Base-by-base conservation (phyloP, 2,888 invertebrate species). In the Stegana nigrithorax region DNA sequence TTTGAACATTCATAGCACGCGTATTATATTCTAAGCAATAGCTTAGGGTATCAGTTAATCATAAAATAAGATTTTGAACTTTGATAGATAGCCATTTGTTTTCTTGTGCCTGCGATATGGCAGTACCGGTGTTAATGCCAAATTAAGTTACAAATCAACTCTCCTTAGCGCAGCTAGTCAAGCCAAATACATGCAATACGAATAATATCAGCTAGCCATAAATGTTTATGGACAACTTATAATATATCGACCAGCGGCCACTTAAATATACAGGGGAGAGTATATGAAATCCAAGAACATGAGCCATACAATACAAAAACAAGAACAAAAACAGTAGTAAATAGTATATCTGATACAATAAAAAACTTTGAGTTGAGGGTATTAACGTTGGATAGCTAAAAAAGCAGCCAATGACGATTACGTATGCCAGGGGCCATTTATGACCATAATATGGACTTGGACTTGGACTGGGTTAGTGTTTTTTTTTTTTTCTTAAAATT, bases 31-130 rank as follows among this genome's bases (percentile, higher is more conserved):
- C 14, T 2, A 6, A 14, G 17, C 14, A 39, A 72, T 67, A 72
- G 68, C 68, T 71, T 70, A 72, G 65, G 70, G 78, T 80, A 75
- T 80, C 73, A 78, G 57, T 58, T 68, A 78, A 74, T 80, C 80
- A 73, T 80, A 78, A 80, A 78, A 78, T 80, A 78, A 76, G 80
- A 80, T 78, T 78, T 80, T 78, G 68, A 70, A 78, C 72, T 78
- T 75, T 63, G 59, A 50, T 67, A 71, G 80, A 80, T 78, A 78
- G 78, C 72, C 68, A 45, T 21, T 27, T 14, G 17, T 51, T n/a
- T 26, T 32, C 1, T 45, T 17, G 53, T 17, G 29, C 29, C 19
- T 55, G 17, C 10, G 10, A 32, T 32, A 47, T 47, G 14, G 2
- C 12, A 36, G 45, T 45, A 10, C 59, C 42, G 23, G 17, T n/a